Evolutionary conservation across 2,888 invertebrate species (phyloP).

Genomic region (Luffia ferchaultella): DNA sequence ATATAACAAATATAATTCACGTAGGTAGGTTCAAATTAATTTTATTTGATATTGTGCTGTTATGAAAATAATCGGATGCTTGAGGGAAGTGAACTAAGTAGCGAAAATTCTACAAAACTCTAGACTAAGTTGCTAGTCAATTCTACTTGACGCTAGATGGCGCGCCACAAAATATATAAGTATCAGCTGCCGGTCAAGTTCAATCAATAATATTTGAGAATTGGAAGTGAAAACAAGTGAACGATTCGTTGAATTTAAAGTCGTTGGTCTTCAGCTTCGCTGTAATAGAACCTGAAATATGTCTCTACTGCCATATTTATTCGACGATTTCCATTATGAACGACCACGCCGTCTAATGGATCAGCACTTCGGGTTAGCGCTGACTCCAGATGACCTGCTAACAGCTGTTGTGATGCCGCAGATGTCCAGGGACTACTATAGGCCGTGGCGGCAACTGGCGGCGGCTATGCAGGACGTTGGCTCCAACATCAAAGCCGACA

Average conservation of each 20-base stretch:
- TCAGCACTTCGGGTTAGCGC: conserved; percentile 40
- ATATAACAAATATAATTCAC: too few species aligned
- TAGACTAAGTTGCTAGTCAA: background rate
- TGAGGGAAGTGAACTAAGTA: background rate
- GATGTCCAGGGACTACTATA: conserved; percentile 26
- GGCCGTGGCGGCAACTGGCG: conserved; percentile 43
- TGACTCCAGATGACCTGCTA: conserved; percentile 42
- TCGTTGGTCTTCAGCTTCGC: too few species aligned
- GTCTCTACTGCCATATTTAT: conserved; percentile 34
- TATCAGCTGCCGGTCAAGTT: too few species aligned
- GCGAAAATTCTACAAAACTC: background rate
- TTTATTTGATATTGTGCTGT: too few species aligned
- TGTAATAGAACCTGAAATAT: too few species aligned
- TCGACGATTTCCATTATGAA: conserved; percentile 19
- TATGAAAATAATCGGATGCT: background rate
- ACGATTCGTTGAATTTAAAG: too few species aligned
- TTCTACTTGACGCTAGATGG: background rate
- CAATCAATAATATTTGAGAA: too few species aligned
- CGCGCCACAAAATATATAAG: background rate
- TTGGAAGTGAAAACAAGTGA: too few species aligned
- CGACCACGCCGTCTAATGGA: conserved; percentile 29
- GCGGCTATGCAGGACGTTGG: conserved; percentile 46
- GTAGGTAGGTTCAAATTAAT: too few species aligned
- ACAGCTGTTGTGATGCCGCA: conserved; percentile 28
- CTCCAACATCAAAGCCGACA: conserved; percentile 55